These are phyloP conservation scores for Steromphala cineraria DNA, from an alignment of 2,888 invertebrate genomes.

Conservation along the genomic window DNA sequence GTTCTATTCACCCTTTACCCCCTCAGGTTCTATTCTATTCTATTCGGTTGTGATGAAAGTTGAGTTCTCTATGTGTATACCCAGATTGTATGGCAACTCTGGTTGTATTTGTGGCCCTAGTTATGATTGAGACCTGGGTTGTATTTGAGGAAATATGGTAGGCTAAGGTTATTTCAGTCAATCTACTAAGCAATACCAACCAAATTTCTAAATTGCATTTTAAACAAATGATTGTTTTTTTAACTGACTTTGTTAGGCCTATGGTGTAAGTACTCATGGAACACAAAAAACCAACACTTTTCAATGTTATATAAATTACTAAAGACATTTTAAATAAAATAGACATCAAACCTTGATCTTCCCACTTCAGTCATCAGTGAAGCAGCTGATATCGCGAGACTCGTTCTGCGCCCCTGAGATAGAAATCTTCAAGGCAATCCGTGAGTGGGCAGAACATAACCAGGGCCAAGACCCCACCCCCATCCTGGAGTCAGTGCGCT, in stretches of 20 bases:
- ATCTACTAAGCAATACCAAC: neutral
- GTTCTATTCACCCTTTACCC: too few relatives aligned
- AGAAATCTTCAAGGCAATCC: conserved; percentile 93
- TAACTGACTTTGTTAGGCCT: neutral
- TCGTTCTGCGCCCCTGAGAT: conserved; percentile 98
- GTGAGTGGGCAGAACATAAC: conserved; percentile 90
- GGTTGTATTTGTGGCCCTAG: too few relatives aligned
- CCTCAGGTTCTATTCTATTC: too few relatives aligned
- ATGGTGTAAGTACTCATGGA: neutral
- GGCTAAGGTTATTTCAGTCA: neutral
- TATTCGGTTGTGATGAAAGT: too few relatives aligned
- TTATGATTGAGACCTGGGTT: too few relatives aligned
- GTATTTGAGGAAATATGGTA: too few relatives aligned
- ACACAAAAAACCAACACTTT: neutral
- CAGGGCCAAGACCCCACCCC: conserved; percentile 78
- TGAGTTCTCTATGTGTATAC: too few relatives aligned
- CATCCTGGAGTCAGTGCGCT: conserved; percentile 78
- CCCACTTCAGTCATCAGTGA: conserved; percentile 80
- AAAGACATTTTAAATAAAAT: too few relatives aligned
- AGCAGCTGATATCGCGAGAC: conserved; percentile 90
- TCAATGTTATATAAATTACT: too few relatives aligned
- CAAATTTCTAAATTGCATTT: neutral
- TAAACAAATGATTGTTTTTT: neutral
- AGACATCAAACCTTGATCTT: too few relatives aligned
- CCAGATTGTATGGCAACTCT: too few relatives aligned